Evolutionary conservation across 2,888 invertebrate species (phyloP).

Genomic region (Sturmia bella): DNA sequence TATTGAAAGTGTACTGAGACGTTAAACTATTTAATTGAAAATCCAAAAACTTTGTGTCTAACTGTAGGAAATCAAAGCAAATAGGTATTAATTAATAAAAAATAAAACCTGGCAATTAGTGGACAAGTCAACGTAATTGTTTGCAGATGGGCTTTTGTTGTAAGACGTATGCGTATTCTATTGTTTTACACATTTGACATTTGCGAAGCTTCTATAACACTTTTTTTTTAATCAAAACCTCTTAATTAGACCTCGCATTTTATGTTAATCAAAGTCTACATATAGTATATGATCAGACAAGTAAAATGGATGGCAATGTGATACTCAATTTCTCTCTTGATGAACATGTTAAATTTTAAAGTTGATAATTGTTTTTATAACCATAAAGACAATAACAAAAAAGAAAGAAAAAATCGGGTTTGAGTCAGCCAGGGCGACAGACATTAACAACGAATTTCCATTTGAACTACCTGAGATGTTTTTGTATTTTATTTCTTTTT

Average conservation of each 20-base stretch:
- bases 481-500: not conserved
- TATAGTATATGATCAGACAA: not conserved
- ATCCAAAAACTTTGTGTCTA: no score
- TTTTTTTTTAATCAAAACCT: not conserved
- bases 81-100: no score
- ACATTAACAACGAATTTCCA: conserved; percentile 10
- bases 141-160: no score
- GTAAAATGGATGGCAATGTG: not conserved
- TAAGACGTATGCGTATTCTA: not conserved
- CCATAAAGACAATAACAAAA: conserved; percentile 8
- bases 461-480: conserved; percentile 20
- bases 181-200: not conserved
- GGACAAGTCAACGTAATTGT: no score
- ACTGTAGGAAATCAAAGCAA: no score
- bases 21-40: no score
- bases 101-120: no score
- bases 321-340: conserved; percentile 4
- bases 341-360: conserved; percentile 44
- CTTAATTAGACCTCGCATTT: conserved; percentile 7
- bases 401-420: not conserved
- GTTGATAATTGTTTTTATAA: conserved; percentile 34
- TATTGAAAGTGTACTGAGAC: no score
- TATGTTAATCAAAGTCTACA: not conserved
- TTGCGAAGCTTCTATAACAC: not conserved
- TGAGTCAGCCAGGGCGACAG: conserved; percentile 14